phyloP scores from a whole-genome alignment of 2,888 invertebrate species.

The Trissolcus brochymenae region DNA sequence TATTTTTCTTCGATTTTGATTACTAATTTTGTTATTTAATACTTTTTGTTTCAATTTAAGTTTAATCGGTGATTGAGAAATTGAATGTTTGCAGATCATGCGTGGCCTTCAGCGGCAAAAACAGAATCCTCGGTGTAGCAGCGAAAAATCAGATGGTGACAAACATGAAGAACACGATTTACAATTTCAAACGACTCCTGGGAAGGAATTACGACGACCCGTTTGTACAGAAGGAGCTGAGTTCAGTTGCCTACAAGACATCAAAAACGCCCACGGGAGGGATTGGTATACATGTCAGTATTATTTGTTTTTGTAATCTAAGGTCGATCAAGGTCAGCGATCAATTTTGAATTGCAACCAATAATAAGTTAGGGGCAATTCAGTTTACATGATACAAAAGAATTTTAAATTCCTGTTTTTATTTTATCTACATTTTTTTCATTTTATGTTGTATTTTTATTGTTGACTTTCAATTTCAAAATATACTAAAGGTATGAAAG shows the following conservation, averaged over 20 bases:
- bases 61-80: conserved; percentile 5
- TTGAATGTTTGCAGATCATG: conserved; percentile 84
- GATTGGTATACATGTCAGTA: conserved; percentile 89
- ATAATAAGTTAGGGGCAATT: background rate
- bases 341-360: background rate
- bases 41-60: background rate
- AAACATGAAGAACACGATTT: conserved; percentile 97
- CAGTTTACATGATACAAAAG: no score
- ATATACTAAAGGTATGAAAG: background rate
- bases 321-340: no score
- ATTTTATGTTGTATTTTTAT: no score
- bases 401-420: no score
- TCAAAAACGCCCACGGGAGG: conserved; percentile 86
- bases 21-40: background rate
- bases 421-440: no score
- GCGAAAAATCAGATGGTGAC: conserved; percentile 98
- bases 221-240: conserved; percentile 88
- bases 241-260: conserved; percentile 87
- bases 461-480: no score
- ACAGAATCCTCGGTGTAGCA: conserved; percentile 95
- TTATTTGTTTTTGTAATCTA: conserved; percentile 11
- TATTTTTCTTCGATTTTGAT: background rate
- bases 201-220: conserved; percentile 94
- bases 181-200: conserved; percentile 93
- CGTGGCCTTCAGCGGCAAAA: conserved; percentile 95